These are phyloP conservation scores for Anthonomus grandis DNA, from an alignment of 1,140 invertebrate genomes.

Conservation along the genomic window DNA sequence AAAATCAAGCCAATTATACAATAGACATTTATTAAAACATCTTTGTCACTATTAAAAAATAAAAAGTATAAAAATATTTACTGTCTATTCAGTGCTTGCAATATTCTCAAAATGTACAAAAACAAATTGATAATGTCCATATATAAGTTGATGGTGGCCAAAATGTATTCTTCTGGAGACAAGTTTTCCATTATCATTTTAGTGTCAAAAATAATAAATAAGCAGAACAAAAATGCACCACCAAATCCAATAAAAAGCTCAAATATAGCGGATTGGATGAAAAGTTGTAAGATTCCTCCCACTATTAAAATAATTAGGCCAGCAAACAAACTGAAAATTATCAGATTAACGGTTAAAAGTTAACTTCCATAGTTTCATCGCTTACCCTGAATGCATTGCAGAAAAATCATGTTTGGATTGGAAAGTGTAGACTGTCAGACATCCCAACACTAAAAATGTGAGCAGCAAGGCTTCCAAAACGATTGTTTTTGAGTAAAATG, in stretches of 20 bases:
- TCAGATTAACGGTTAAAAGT: slow-evolving; percentile 13
- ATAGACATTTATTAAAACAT: no score
- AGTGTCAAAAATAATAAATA: slow-evolving; percentile 68
- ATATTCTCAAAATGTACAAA: slow-evolving; percentile 55
- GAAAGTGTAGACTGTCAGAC: slow-evolving; percentile 71
- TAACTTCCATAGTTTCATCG: not conserved
- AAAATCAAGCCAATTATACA: no score
- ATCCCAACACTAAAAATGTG: slow-evolving; percentile 67
- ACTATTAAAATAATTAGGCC: slow-evolving; percentile 67
- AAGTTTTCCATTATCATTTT: slow-evolving; percentile 65
- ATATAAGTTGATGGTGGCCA: slow-evolving; percentile 80
- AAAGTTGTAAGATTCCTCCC: slow-evolving; percentile 70
- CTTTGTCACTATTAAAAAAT: no score
- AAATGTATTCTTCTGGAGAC: slow-evolving; percentile 75
- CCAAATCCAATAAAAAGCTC: slow-evolving; percentile 66
- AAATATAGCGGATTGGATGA: slow-evolving; percentile 64
- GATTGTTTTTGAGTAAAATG: slow-evolving; percentile 55
- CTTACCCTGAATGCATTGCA: slow-evolving; percentile 69
- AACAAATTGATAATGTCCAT: slow-evolving; percentile 86
- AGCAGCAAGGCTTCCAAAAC: slow-evolving; percentile 74
- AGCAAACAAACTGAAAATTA: slow-evolving; percentile 64
- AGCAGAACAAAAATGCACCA: slow-evolving; percentile 72
- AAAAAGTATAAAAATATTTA: no score
- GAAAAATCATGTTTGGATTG: slow-evolving; percentile 82
- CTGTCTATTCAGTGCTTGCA: slow-evolving; percentile 17